Evolutionary conservation across 2,113 vertebrate genomes (phyloP).

Genomic region (Sceloporus undulatus): DNA sequence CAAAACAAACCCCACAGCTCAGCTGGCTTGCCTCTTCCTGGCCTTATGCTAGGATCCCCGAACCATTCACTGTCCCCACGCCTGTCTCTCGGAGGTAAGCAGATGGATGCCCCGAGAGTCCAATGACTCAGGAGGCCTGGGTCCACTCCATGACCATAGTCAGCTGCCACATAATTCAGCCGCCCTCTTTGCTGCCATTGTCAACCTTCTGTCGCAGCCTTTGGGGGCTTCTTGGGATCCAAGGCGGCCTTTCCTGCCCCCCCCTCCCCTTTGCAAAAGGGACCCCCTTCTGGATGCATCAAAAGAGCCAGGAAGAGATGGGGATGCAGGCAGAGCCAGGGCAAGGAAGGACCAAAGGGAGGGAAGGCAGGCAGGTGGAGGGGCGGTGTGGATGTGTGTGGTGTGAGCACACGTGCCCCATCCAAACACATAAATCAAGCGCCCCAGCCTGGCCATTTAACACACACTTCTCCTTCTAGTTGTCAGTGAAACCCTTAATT

Average conservation of each 20-base stretch:
- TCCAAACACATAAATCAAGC: conserved; percentile 93
- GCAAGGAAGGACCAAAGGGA: conserved; percentile 59
- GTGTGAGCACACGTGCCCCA: conserved; percentile 72
- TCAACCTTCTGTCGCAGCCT: conserved; percentile 72
- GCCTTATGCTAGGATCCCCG: neutral
- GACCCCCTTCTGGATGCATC: neutral
- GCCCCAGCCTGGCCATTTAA: conserved; percentile 93
- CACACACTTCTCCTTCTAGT: conserved; percentile 94
- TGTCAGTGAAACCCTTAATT: conserved; percentile 99
- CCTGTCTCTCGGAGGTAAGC: conserved; percentile 31
- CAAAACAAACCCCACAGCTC: too few species aligned
- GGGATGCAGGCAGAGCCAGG: neutral
- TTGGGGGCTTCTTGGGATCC: neutral
- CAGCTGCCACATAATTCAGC: conserved; percentile 62
- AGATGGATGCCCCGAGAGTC: conserved; percentile 74
- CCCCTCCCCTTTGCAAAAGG: neutral
- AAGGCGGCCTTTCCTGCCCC: neutral
- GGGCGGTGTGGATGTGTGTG: conserved; percentile 78
- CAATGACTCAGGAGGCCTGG: conserved; percentile 23
- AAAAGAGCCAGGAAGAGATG: neutral
- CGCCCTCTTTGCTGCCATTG: conserved; percentile 41
- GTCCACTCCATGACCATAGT: conserved; percentile 44
- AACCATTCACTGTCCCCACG: neutral
- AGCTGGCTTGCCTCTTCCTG: too few species aligned
- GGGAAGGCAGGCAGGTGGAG: conserved; percentile 33